Evolutionary conservation across 2,113 vertebrate species (phyloP), one percentile per base, ranked within the genome.

Genomic region (Perca fluviatilis): DNA sequence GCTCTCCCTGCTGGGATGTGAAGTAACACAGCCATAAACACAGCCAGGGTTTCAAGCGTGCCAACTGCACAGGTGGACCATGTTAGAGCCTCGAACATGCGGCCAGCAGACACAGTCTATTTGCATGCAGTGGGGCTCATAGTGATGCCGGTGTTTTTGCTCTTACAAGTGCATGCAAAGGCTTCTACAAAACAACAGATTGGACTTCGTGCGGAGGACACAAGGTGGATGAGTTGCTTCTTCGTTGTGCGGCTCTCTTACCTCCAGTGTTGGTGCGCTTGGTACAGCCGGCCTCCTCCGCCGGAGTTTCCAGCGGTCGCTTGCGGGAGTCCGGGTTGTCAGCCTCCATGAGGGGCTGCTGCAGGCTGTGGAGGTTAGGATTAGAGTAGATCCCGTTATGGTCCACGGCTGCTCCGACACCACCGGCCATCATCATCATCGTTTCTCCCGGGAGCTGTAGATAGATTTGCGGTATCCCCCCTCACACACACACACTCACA

Each of bases 241-340:
- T 46, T 50, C 27, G 66, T 6, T 65, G n/a, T 69, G 66, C 23
- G 12, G 65, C 8, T 43, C 43, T 74, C 96, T 95, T 94, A 97
- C 97, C 96, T 95, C 95, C 97, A 21, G 91, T 96, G 94, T 97
- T 97, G 89, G 96, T 96, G 91, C 96, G 96, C 93, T 97, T 97
- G 93, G 95, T 97, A 90, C 96, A 95, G 91, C 95, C 95, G 89
- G 95, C 96, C 94, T 97, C 96, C 88, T 94, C 93, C 74, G 94
- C 94, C 88, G 96, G 96, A 89, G 96, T 96, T 92, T 97, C 97
- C 90, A 96, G 93, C 73, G 96, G 95, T 86, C 97, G 93, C 79
- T 97, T 97, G 86, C 96, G 94, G 91, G 96, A 97, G 93, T 97
- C 96, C 77, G 95, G 64, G 91, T 94, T 92, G 51, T 97, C 97